phyloP scores from a whole-genome alignment of 2,888 invertebrate genomes.

The Candidula unifasciata region DNA sequence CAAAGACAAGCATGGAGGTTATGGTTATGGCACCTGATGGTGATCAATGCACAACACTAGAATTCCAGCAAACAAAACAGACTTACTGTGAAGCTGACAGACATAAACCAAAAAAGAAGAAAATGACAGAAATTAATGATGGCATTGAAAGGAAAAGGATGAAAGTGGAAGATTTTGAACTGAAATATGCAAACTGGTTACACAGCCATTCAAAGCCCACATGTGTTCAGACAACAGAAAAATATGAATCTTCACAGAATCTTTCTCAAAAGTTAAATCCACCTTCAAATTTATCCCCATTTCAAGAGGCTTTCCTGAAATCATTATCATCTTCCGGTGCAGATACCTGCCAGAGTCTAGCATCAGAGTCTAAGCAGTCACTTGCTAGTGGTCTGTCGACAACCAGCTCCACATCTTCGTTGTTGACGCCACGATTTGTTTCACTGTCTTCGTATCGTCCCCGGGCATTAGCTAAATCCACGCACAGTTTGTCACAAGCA shows the following conservation, averaged over 20 bases:
- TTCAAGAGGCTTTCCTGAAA: slow-evolving; percentile 5
- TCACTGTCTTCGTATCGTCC: no score
- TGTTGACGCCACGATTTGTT: no score
- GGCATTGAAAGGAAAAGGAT: slow-evolving; percentile 6
- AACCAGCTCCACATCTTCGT: no score
- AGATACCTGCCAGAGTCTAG: not conserved
- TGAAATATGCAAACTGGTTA: not conserved
- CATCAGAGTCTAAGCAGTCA: not conserved
- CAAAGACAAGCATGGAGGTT: slow-evolving; percentile 24
- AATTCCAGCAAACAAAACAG: slow-evolving; percentile 6
- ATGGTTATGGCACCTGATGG: slow-evolving; percentile 14
- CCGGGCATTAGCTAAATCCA: no score
- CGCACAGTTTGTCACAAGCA: no score
- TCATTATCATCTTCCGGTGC: not conserved
- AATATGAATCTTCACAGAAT: no score
- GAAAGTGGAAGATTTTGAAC: not conserved
- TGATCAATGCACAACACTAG: not conserved
- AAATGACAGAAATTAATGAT: not conserved
- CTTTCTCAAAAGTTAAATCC: no score
- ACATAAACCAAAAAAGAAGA: slow-evolving; percentile 53
- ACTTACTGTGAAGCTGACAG: slow-evolving; percentile 20
- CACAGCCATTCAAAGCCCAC: no score
- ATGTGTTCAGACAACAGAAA: no score
- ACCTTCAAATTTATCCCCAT: not conserved
- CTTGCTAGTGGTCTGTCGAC: no score